A percentile compares a stretch with the other conserved stretches of the same genome.
Conservation (phyloP, 2,888 invertebrate genomes). For the Tipula unca region DNA sequence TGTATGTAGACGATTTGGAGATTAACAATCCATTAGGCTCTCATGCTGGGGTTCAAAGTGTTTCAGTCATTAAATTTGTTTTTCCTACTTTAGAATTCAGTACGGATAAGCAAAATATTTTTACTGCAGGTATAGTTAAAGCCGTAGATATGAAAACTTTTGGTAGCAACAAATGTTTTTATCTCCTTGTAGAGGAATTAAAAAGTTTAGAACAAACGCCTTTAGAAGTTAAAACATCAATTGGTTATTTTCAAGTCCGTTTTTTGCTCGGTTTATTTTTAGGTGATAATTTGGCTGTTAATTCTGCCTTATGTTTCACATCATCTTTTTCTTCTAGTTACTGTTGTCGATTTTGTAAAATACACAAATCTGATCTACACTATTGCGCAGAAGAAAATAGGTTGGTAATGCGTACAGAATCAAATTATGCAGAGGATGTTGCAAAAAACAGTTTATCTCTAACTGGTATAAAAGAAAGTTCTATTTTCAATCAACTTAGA, state of each 20-base stretch:
- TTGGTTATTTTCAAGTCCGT: too few species aligned
- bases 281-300: too few species aligned
- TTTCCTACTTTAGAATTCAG: constrained; percentile 15
- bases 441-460: neutral
- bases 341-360: too few species aligned
- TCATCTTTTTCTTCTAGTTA: neutral
- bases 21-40: neutral
- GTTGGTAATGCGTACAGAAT: too few species aligned
- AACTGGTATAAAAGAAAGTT: constrained; percentile 16
- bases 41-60: neutral
- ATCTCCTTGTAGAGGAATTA: neutral
- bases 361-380: too few species aligned
- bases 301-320: neutral
- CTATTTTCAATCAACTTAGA: neutral
- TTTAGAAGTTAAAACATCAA: constrained; percentile 23
- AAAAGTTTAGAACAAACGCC: constrained; percentile 17
- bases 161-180: neutral
- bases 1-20: too few species aligned
- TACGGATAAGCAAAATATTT: neutral
- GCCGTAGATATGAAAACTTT: constrained; percentile 15
- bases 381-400: neutral
- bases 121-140: neutral
- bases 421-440: too few species aligned
- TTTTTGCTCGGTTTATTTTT: too few species aligned
- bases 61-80: neutral